Base-by-base conservation (phyloP, 2,888 invertebrate genomes). In the Abrostola triplasia region DNA sequence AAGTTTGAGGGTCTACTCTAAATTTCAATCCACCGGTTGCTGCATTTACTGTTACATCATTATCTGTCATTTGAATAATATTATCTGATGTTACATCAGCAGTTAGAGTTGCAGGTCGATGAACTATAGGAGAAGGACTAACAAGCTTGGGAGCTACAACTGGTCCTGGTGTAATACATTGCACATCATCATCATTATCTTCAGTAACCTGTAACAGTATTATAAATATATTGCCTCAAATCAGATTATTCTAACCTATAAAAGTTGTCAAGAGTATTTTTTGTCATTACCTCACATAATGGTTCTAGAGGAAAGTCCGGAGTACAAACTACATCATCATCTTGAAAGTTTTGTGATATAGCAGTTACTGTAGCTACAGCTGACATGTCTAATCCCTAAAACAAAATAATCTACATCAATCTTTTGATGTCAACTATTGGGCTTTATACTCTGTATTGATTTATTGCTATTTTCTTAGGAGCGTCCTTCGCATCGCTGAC, bases 301-400 rank as follows among this genome's bases (percentile, higher is more conserved):
- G 94, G 93, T 67, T 94, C 94, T 78, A 95, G 63, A 5, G 93
- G 93, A 59, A 95, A 91, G 84, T 96, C 96, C 0, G 96, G 96
- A 0, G 96, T 96, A 70, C 96, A 96, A 13, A 96, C 96, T 11
- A 96, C 95, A 82, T 92, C 94, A 80, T 94, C 90, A 76, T 95
- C 93, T 67, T 88, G 84, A 10, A 52, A 0, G 62, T 59, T 69
- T 24, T 68, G 76, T 36, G 70, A 59, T 65, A 78, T 56, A 54
- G 81, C 77, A 59, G 81, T 75, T 24, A 84, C 81, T 54, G 81
- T 76, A 60, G 79, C 74, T 13, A 85, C 81, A 44, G 84, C 80
- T 60, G 89, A 69, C 87, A 95, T 92, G 69, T 95, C 94, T 73
- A 95, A 81, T 42, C 95, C 95, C 95, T 95, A 24, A 49, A 59